phyloP scores from a whole-genome alignment of 2,797 vertebrate species.

The Myripristis jacobus region DNA sequence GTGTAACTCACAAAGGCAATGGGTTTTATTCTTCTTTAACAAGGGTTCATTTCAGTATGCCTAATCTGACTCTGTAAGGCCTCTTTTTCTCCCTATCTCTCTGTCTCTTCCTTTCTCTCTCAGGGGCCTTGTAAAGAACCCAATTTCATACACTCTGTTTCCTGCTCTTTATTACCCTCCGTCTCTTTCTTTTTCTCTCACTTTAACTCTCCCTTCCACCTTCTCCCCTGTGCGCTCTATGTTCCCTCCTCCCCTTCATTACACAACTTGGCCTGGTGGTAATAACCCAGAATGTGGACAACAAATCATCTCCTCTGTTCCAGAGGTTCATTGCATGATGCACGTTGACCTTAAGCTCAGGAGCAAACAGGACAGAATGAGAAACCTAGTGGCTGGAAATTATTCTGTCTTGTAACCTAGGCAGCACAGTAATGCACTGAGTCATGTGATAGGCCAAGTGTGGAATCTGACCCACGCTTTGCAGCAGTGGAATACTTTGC shows the following conservation, averaged over 20 bases:
- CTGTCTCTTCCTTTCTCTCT: conserved; percentile 41
- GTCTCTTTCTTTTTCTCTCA: conserved; percentile 12
- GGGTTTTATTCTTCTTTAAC: conserved; percentile 54
- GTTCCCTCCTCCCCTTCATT: conserved; percentile 25
- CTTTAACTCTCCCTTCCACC: neutral
- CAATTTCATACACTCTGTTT: conserved; percentile 71
- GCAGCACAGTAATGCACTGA: conserved; percentile 15
- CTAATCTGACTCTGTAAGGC: conserved; percentile 51
- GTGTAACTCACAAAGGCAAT: conserved; percentile 26
- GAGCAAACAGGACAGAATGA: conserved; percentile 63
- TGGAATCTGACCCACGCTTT: neutral
- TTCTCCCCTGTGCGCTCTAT: neutral
- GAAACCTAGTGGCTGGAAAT: conserved; percentile 55
- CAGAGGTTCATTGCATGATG: conserved; percentile 41
- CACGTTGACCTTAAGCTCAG: conserved; percentile 53
- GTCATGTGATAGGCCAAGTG: conserved; percentile 1
- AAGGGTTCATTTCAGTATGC: conserved; percentile 41
- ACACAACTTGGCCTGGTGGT: conserved; percentile 44
- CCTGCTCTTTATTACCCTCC: conserved; percentile 57
- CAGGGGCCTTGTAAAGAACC: conserved; percentile 61
- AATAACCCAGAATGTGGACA: conserved; percentile 63
- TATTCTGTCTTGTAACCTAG: conserved; percentile 40
- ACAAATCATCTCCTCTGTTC: conserved; percentile 65
- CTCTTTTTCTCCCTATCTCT: conserved; percentile 23
- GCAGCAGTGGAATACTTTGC: neutral